Evolutionary conservation across 2,797 vertebrate species (phyloP).

Genomic region (Galago senegalensis): DNA sequence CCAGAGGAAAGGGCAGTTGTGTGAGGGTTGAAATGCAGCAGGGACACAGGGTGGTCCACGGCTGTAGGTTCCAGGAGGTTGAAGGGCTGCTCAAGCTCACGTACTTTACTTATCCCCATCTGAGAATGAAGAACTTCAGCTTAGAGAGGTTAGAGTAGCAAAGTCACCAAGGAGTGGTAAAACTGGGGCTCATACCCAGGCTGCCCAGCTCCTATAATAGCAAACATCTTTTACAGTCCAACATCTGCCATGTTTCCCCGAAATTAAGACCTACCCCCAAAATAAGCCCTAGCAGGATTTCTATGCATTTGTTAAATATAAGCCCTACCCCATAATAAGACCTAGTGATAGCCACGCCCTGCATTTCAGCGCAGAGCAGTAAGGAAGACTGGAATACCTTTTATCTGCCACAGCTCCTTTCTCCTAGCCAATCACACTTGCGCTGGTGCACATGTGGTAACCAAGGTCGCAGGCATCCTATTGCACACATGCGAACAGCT

Average conservation of each 20-base stretch:
- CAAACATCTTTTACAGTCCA: background rate
- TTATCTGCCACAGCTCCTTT: too few species aligned
- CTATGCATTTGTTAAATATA: too few species aligned
- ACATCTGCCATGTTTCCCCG: background rate
- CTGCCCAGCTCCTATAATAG: background rate
- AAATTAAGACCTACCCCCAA: too few species aligned
- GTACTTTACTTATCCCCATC: background rate
- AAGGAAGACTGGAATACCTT: too few species aligned
- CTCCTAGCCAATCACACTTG: too few species aligned
- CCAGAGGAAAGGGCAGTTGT: background rate
- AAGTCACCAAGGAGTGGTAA: background rate
- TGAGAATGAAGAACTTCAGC: background rate
- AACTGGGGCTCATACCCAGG: background rate
- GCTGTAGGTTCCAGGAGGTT: background rate
- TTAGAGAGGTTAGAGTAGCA: background rate
- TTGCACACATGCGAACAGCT: too few species aligned
- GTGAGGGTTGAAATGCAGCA: background rate
- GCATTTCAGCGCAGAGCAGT: too few species aligned
- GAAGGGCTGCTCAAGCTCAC: background rate
- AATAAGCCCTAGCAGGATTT: too few species aligned
- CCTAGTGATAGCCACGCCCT: too few species aligned
- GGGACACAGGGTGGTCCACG: background rate
- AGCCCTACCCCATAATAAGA: too few species aligned
- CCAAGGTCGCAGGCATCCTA: too few species aligned
- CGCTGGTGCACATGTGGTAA: too few species aligned